Evolutionary conservation across 2,797 vertebrate species (phyloP).

Genomic region (Thalassophryne amazonica): DNA sequence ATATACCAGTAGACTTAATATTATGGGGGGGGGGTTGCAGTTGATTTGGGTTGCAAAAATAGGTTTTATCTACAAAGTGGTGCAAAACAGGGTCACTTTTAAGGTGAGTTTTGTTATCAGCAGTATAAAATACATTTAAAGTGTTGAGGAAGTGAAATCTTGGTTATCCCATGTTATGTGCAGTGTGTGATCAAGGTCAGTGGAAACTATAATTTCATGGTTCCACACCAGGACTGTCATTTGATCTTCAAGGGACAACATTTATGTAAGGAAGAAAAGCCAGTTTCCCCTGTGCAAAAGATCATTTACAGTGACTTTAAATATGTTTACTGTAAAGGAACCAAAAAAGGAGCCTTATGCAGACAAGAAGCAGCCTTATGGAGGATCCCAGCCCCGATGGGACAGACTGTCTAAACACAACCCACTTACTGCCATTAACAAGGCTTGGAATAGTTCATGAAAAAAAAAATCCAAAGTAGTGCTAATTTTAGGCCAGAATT

Average conservation of each 20-base stretch:
- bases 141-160: too few relatives aligned
- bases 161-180: slow-evolving; percentile 32
- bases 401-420: slow-evolving; percentile 66
- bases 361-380: slow-evolving; percentile 47
- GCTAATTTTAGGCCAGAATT: slow-evolving; percentile 78
- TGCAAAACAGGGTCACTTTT: too few relatives aligned
- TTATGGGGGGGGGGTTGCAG: too few relatives aligned
- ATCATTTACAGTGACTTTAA: slow-evolving; percentile 68
- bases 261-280: slow-evolving; percentile 16
- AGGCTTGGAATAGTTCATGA: slow-evolving; percentile 47
- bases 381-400: slow-evolving; percentile 58
- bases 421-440: slow-evolving; percentile 59
- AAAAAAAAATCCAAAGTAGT: slow-evolving; percentile 50
- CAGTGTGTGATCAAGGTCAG: slow-evolving; percentile 31
- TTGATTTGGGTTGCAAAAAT: too few relatives aligned
- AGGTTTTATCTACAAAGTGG: too few relatives aligned
- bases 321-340: slow-evolving; percentile 44
- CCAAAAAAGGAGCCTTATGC: slow-evolving; percentile 74
- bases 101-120: too few relatives aligned
- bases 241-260: slow-evolving; percentile 42
- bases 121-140: too few relatives aligned
- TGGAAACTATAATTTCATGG: slow-evolving; percentile 6
- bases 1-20: too few relatives aligned
- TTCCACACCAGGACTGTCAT: slow-evolving; percentile 26
- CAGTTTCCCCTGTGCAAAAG: slow-evolving; percentile 16